phyloP scores from a whole-genome alignment of 2,888 invertebrate genomes.

The Oscheius sp. region DNA sequence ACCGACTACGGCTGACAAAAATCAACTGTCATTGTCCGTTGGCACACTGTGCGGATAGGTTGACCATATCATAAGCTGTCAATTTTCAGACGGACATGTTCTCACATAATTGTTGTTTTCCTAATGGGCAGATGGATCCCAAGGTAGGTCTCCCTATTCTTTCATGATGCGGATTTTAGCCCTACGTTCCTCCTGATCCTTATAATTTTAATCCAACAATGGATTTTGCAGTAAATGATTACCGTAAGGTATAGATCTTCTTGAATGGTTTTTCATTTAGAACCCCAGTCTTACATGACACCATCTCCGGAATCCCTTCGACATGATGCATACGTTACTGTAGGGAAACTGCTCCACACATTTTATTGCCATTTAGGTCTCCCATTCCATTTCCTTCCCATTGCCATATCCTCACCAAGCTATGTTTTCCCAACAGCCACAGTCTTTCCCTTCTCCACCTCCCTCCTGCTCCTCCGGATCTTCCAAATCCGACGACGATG shows the following conservation, averaged over 20 bases:
- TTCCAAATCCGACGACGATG: constrained; percentile 17
- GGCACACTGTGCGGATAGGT: constrained; percentile 20
- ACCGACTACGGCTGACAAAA: constrained; percentile 35
- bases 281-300: background rate
- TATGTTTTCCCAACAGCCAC: too few species aligned
- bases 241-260: background rate
- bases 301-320: constrained; percentile 7
- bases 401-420: background rate
- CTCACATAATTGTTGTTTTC: constrained; percentile 10
- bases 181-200: background rate
- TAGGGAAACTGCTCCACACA: background rate
- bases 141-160: background rate
- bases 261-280: background rate
- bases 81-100: background rate
- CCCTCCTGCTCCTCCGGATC: constrained; percentile 35
- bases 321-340: constrained; percentile 8
- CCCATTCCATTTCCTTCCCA: background rate
- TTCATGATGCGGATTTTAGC: background rate
- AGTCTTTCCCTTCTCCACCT: constrained; percentile 31
- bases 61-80: constrained; percentile 9
- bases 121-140: background rate
- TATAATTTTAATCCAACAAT: background rate
- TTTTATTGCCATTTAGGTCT: background rate
- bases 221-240: background rate
- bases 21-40: constrained; percentile 35